A percentile compares a stretch with the other conserved stretches of the same genome.
Evolutionary conservation across 1,140 invertebrate species (phyloP).

Genomic region (Dendroctonus valens): DNA sequence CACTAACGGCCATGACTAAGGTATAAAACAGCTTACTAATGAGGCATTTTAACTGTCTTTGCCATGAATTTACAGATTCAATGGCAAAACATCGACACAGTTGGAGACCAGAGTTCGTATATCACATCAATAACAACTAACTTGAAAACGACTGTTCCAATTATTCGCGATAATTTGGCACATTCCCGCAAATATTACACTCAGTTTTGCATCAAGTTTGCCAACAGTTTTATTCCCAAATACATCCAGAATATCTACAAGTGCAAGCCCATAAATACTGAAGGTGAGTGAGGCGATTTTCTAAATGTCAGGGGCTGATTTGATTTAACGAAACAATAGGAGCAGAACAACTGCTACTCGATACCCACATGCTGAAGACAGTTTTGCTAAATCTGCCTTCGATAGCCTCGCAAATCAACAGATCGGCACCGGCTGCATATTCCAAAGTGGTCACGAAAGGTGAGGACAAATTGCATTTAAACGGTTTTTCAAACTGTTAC

Average conservation of each 20-base stretch:
- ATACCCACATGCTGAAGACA: constrained; percentile 97
- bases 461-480: neutral
- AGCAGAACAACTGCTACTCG: constrained; percentile 95
- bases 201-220: constrained; percentile 96
- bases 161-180: constrained; percentile 88
- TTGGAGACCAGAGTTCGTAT: constrained; percentile 96
- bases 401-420: constrained; percentile 80
- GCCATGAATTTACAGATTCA: constrained; percentile 64
- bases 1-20: constrained; percentile 89
- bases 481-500: neutral
- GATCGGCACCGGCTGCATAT: constrained; percentile 83
- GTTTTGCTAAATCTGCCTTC: constrained; percentile 93
- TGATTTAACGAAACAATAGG: constrained; percentile 45
- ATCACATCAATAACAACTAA: constrained; percentile 87
- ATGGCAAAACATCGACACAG: constrained; percentile 89
- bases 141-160: constrained; percentile 84
- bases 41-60: constrained; percentile 2
- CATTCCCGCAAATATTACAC: constrained; percentile 98
- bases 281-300: constrained; percentile 51
- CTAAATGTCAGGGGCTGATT: no score
- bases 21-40: constrained; percentile 49
- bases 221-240: constrained; percentile 93
- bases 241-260: constrained; percentile 92
- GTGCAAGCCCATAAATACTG: constrained; percentile 89
- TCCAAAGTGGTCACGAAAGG: constrained; percentile 88